Base-by-base conservation (phyloP, 2,888 invertebrate species). In the Petrolisthes manimaculis region DNA sequence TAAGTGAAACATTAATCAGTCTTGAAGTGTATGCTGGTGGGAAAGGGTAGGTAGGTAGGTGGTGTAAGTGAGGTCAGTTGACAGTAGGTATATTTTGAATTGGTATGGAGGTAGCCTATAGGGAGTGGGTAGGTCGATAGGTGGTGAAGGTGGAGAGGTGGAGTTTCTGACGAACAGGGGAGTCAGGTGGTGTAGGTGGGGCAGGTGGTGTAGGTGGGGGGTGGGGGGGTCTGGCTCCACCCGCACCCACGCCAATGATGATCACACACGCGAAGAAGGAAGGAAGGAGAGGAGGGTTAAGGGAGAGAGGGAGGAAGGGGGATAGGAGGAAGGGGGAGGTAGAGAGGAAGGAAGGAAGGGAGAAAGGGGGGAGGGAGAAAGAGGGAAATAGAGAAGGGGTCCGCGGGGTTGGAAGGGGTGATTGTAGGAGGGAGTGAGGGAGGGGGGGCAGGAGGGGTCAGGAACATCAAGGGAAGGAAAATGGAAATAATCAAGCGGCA, bases 351-450 rank as follows among this genome's bases (percentile, higher is more conserved):
- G 18, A 18, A 67, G 67, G 18, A 18, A 74, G n/a, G 37, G n/a
- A n/a, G n/a, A 74, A 37, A n/a, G n/a, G 37, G 74, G 37, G 74
- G n/a, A 37, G 37, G 18, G 74, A 74, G 74, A 74, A 21, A 69
- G 74, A 74, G 74, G 37, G 74, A 74, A 37, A 74, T 21, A 74
- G 74, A 74, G 74, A 74, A 74, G 21, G 21, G 37, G 21, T 24
- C 9, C 21, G 69, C 18, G 69, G 18, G 18, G 18, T 24, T 3
- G 37, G 21, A 74, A 18, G 37, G 74, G 9, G 74, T 9, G 74
- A 74, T 8, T 24, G 21, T 37, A 37, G 37, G 37, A 37, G 37
- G 37, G 37, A 37, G 37, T 37, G 2, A 37, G 37, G 37, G 37
- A 2, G 37, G 1, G 1, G 37, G 37, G 37, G 37, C 37, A 37